Conservation (phyloP, 2,888 invertebrate genomes). For the Stenchaetothrips biformis region DNA sequence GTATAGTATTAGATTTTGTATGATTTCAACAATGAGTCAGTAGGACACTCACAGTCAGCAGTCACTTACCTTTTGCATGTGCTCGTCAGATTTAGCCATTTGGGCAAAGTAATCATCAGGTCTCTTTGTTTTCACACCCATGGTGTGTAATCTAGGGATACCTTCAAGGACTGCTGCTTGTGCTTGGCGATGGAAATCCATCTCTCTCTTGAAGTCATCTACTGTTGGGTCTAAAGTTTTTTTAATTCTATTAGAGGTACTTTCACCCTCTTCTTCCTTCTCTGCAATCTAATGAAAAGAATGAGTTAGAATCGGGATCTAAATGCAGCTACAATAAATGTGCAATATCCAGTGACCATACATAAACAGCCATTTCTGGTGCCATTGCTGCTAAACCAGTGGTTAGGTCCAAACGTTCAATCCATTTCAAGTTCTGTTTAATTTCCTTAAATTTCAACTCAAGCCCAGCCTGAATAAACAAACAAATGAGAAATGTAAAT, state of each 20-base stretch:
- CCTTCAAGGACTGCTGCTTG: conserved; percentile 81
- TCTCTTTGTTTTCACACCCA: conserved; percentile 71
- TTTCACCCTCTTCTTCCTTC: conserved; percentile 40
- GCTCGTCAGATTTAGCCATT: conserved; percentile 95
- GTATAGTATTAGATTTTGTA: background rate
- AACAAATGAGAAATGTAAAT: background rate
- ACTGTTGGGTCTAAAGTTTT: conserved; percentile 43
- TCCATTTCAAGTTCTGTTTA: conserved; percentile 70
- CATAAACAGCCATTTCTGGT: conserved; percentile 67
- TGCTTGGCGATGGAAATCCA: conserved; percentile 78
- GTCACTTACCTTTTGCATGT: conserved; percentile 80
- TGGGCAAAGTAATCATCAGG: conserved; percentile 98
- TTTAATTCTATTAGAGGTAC: conserved; percentile 37
- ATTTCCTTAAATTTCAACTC: conserved; percentile 68
- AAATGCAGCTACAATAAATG: background rate
- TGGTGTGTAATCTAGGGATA: conserved; percentile 67
- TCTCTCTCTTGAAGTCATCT: conserved; percentile 90
- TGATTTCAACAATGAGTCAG: background rate
- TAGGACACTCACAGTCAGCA: conserved; percentile 11
- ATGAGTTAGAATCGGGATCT: background rate
- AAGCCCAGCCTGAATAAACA: conserved; percentile 52
- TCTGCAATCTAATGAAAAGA: conserved; percentile 42
- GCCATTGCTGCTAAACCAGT: conserved; percentile 75
- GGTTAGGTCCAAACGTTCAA: conserved; percentile 76
- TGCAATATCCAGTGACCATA: conserved; percentile 34